Conservation (phyloP, 2,888 invertebrate genomes). For the Allolobophora icterica region DNA sequence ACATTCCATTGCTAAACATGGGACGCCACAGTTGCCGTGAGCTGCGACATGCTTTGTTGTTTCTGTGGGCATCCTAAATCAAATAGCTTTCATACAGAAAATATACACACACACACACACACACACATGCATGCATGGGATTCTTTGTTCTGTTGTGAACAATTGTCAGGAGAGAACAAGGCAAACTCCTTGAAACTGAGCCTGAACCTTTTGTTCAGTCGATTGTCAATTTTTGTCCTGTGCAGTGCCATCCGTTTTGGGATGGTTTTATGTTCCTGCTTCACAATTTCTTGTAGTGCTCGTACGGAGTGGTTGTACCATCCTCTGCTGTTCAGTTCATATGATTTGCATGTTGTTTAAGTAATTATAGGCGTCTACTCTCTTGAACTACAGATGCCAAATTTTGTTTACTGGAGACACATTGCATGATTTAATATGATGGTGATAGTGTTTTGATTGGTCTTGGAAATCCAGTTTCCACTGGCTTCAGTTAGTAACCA, state of each 20-base stretch:
- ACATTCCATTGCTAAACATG: constrained; percentile 29
- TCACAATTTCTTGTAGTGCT: constrained; percentile 10
- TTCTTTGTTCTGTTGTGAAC: constrained; percentile 5
- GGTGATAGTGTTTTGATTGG: background rate
- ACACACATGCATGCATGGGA: background rate
- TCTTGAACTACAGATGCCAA: background rate
- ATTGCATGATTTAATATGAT: background rate
- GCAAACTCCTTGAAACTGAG: background rate
- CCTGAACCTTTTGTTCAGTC: background rate
- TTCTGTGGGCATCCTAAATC: constrained; percentile 21
- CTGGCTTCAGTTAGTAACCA: background rate
- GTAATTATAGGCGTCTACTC: background rate
- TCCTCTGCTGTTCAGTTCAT: background rate
- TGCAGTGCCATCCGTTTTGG: background rate
- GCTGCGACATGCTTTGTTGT: constrained; percentile 19
- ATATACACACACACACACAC: background rate
- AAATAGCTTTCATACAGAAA: constrained; percentile 17
- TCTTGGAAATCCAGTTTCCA: background rate
- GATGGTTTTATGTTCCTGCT: constrained; percentile 4
- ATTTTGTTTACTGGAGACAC: background rate
- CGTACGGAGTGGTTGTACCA: background rate
- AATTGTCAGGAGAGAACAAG: background rate
- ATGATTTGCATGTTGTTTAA: constrained; percentile 7
- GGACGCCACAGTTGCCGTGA: constrained; percentile 23
- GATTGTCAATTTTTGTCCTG: background rate